Base-by-base conservation (phyloP, 2,113 vertebrate species). In the Nanorana parkeri region DNA sequence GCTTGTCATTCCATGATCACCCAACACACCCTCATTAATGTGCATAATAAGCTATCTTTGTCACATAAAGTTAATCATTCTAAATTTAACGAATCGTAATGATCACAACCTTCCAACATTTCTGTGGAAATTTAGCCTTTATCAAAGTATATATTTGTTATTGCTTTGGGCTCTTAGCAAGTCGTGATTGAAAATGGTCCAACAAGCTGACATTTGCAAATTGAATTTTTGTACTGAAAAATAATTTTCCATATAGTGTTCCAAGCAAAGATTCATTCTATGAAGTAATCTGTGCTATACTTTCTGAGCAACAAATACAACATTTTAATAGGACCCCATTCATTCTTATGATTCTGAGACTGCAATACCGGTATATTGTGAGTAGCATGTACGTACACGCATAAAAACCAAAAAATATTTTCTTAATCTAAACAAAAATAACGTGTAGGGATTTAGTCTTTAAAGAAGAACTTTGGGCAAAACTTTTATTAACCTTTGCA, bases 131-230 rank as follows among this genome's bases (percentile, higher is more conserved):
- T 36, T 3, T 77, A 60, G 1, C 74, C 15, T 64, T 64, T 51
- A 47, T 47, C 17, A 23, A 20, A 63, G 16, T 17, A 41, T 21
- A 61, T 65, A 47, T 29, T 64, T 77, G 17, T 16, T 10, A 51
- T 20, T 29, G 10, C 63, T 51, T 77, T 16, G 5, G 19, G 15
- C 24, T 47, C 5, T 29, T 77, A 26, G 8, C 7, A 64, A 21
- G 21, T 65, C 19, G 20, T 29, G 16, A 28, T 52, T 77, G 58
- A 77, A 77, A 17, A 77, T 17, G 17, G 36, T 20, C n/a, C 60
- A 65, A 61, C n/a, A 23, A 64, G 17, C 26, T 54, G 41, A 65
- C 61, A 77, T 77, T 77, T 77, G 15, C 0, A 52, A 54, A 77
- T 23, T 77, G 21, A 21, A 66, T 78, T 52, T 47, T 77, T 77